Conservation (phyloP, 1,140 invertebrate genomes). For the Condylostylus longicornis region DNA sequence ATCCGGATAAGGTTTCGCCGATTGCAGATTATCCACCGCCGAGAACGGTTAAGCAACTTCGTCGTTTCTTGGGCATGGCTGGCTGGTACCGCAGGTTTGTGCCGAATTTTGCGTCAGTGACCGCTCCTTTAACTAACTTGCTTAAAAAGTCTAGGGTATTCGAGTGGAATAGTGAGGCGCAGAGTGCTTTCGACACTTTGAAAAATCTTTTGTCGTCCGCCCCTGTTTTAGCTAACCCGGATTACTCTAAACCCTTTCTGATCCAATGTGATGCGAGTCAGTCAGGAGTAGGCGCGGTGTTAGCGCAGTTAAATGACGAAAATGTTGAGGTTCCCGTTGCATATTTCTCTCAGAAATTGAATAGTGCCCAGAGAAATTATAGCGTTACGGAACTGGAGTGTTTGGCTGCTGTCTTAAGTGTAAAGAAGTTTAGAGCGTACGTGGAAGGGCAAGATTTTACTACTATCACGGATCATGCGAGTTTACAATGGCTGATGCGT, state of each 20-base stretch:
- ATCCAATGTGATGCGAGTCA: constrained; percentile 9
- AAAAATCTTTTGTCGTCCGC: constrained; percentile 8
- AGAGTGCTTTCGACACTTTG: constrained; percentile 9
- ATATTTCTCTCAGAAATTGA: constrained; percentile 8
- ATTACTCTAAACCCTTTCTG: constrained; percentile 11
- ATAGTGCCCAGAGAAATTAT: constrained; percentile 9
- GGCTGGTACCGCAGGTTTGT: constrained; percentile 29
- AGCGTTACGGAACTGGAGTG: constrained; percentile 30
- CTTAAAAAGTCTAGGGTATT: constrained; percentile 1
- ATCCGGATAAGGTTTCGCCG: constrained; percentile 19
- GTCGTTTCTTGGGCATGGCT: constrained; percentile 32
- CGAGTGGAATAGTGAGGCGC: background rate
- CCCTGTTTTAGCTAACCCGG: constrained; percentile 13
- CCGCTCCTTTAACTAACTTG: constrained; percentile 15
- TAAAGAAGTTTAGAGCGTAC: constrained; percentile 32
- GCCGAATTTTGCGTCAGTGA: constrained; percentile 17
- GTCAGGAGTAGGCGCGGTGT: constrained; percentile 11
- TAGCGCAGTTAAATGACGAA: constrained; percentile 21
- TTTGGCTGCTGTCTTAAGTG: constrained; percentile 29
- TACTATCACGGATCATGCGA: constrained; percentile 22
- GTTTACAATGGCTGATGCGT: constrained; percentile 13
- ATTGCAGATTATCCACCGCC: constrained; percentile 6
- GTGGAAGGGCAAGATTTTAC: constrained; percentile 27
- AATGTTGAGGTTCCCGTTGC: constrained; percentile 8
- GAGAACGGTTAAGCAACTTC: constrained; percentile 21